These are phyloP conservation scores for Nestor notabilis DNA, from an alignment of 2,113 vertebrate species.

Conservation along the genomic window DNA sequence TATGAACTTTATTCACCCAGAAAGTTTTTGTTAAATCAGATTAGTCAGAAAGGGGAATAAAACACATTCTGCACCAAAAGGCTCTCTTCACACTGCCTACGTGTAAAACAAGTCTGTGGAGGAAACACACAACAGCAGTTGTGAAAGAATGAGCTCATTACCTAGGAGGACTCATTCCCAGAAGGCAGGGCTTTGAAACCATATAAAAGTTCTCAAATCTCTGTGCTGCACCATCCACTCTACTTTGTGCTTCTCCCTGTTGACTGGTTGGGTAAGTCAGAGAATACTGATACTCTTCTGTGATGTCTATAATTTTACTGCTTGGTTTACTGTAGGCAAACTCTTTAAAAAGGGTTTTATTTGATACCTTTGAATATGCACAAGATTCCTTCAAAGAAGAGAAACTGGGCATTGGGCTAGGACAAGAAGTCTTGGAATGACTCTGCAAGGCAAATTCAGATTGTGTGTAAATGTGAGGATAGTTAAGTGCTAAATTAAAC, in stretches of 20 bases:
- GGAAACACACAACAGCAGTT: neutral
- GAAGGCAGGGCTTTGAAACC: constrained; percentile 57
- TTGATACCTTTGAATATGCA: neutral
- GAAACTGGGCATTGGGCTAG: neutral
- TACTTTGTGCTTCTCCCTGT: neutral
- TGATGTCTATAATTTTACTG: neutral
- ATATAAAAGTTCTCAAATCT: constrained; percentile 62
- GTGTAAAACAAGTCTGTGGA: constrained; percentile 24
- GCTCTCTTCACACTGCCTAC: neutral
- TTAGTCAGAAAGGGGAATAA: neutral
- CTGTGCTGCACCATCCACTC: neutral
- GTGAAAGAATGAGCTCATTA: constrained; percentile 62
- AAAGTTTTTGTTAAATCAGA: too few relatives aligned
- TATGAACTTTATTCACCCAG: neutral
- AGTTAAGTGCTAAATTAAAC: neutral
- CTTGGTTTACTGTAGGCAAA: neutral
- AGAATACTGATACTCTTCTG: neutral
- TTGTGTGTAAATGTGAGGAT: neutral
- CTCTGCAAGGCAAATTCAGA: neutral
- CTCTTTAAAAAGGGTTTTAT: neutral
- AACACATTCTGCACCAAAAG: neutral
- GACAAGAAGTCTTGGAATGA: neutral
- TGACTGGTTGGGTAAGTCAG: constrained; percentile 25
- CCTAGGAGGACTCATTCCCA: constrained; percentile 52
- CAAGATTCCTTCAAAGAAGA: neutral